Conservation (phyloP, 2,888 invertebrate species). For the Biston betularia region DNA sequence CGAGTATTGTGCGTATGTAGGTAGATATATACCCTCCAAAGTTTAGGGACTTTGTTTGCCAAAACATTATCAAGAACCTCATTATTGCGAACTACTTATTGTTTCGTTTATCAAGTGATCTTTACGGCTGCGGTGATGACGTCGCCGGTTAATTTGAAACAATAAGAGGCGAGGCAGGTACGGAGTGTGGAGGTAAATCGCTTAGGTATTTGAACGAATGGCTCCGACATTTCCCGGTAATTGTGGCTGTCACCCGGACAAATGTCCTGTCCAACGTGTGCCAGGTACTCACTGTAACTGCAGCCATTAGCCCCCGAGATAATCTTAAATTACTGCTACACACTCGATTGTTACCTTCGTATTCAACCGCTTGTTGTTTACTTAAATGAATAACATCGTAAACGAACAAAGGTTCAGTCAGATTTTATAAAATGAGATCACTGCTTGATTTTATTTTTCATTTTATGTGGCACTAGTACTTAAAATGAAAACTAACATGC, state of each 20-base stretch:
- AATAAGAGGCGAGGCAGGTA: constrained; percentile 47
- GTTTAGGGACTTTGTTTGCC: constrained; percentile 63
- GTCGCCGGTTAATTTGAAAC: constrained; percentile 48
- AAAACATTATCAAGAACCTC: constrained; percentile 56
- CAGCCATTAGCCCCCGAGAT: constrained; percentile 73
- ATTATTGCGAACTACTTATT: constrained; percentile 52
- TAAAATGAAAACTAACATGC: constrained; percentile 3
- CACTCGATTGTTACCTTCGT: constrained; percentile 56
- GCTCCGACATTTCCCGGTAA: constrained; percentile 74
- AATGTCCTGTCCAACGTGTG: constrained; percentile 74
- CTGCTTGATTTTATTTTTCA: background rate
- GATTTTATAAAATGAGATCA: constrained; percentile 1
- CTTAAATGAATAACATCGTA: constrained; percentile 18
- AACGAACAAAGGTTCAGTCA: constrained; percentile 19
- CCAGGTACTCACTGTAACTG: constrained; percentile 77
- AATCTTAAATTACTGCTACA: constrained; percentile 69
- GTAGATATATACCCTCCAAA: constrained; percentile 57
- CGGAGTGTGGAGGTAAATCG: constrained; percentile 62
- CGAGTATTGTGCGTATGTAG: constrained; percentile 66
- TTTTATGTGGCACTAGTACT: background rate
- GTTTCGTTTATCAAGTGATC: constrained; percentile 45
- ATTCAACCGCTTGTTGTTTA: constrained; percentile 32
- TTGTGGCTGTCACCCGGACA: constrained; percentile 80
- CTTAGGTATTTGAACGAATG: constrained; percentile 70
- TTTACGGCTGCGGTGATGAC: constrained; percentile 37